phyloP scores from a whole-genome alignment of 2,113 vertebrate genomes.

The Bucco capensis region DNA sequence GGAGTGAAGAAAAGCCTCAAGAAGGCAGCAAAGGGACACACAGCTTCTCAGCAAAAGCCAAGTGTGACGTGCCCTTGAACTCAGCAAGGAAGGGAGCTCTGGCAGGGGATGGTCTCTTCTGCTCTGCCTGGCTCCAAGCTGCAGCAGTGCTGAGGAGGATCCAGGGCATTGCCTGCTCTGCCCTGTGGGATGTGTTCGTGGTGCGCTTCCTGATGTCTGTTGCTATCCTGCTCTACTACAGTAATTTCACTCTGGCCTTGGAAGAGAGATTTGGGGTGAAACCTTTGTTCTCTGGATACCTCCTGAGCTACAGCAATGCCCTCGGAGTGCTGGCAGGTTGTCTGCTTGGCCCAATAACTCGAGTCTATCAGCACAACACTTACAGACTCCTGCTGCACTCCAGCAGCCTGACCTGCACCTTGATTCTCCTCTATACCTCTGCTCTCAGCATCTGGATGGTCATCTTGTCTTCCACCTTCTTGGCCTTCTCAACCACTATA shows the following conservation, averaged over 20 bases:
- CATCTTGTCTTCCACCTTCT: slow-evolving; percentile 82
- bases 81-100: background rate
- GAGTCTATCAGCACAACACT: slow-evolving; percentile 80
- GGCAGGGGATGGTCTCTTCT: background rate
- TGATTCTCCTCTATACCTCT: slow-evolving; percentile 80
- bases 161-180: slow-evolving; percentile 77
- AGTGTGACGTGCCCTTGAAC: background rate
- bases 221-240: slow-evolving; percentile 89
- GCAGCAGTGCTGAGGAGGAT: slow-evolving; percentile 75
- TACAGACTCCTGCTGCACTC: slow-evolving; percentile 83
- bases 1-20: slow-evolving; percentile 66
- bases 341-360: slow-evolving; percentile 83
- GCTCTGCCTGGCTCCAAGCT: slow-evolving; percentile 73
- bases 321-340: slow-evolving; percentile 87
- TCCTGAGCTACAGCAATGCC: slow-evolving; percentile 89
- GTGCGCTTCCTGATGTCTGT: slow-evolving; percentile 89
- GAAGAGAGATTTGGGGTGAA: slow-evolving; percentile 89
- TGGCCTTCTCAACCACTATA: slow-evolving; percentile 88
- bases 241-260: slow-evolving; percentile 91
- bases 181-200: slow-evolving; percentile 89
- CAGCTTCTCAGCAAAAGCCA: background rate
- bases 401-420: slow-evolving; percentile 77
- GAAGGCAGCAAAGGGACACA: background rate
- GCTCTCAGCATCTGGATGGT: slow-evolving; percentile 78
- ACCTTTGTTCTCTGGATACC: slow-evolving; percentile 84